Percentiles rank a stretch among this genome's conserved stretches.
These are phyloP conservation scores for Periphyllus acericola DNA, from an alignment of 2,888 invertebrate species.

Conservation along the genomic window DNA sequence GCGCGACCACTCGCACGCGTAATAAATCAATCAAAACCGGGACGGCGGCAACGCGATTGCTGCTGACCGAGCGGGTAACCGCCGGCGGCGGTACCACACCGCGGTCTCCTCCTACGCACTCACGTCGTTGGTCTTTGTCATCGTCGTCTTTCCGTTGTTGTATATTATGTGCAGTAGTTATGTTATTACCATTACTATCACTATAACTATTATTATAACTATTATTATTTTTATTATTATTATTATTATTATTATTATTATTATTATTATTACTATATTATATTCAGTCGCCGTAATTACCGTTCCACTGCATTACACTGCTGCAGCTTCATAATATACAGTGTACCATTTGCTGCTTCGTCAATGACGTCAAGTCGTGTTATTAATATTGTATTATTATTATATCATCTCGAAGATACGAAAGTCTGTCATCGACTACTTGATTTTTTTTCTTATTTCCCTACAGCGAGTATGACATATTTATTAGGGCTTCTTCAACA, in stretches of 20 bases:
- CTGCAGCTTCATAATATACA: not conserved
- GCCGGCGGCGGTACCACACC: slow-evolving; percentile 36
- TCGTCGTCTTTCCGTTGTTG: not conserved
- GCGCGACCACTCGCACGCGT: slow-evolving; percentile 5
- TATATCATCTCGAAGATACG: not conserved
- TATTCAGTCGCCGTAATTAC: slow-evolving; percentile 30
- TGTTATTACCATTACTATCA: not conserved
- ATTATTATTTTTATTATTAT: not conserved
- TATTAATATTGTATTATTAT: not conserved
- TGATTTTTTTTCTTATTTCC: not conserved
- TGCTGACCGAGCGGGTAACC: slow-evolving; percentile 10
- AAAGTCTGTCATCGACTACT: not conserved
- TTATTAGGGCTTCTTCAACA: not conserved
- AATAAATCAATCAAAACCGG: slow-evolving; percentile 61
- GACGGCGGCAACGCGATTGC: slow-evolving; percentile 13
- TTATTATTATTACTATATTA: slow-evolving; percentile 14
- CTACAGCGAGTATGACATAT: not conserved
- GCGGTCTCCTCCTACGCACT: not conserved
- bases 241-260: slow-evolving; percentile 1
- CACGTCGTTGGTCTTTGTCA: slow-evolving; percentile 21
- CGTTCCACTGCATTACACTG: slow-evolving; percentile 7
- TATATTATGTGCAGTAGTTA: not conserved
- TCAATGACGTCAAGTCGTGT: not conserved
- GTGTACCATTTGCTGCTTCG: not conserved
- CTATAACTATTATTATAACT: slow-evolving; percentile 1